Conservation (phyloP, 2,888 invertebrate genomes). For the Serrognathus titanus region DNA sequence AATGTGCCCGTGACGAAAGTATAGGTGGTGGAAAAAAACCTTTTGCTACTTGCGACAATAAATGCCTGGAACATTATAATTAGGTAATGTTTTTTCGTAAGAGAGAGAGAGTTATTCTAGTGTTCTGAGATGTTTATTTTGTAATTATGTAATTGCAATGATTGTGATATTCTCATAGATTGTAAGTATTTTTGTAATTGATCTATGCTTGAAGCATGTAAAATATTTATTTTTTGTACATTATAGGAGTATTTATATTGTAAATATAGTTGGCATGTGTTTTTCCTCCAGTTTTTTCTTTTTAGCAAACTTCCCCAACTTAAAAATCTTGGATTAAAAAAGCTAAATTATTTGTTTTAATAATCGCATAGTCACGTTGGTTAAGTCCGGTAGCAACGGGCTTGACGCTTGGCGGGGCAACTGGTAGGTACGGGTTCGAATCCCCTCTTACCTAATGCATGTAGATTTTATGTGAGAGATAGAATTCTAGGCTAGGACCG, state of each 20-base stretch:
- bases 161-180: conserved; percentile 21
- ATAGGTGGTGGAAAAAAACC: conserved; percentile 12
- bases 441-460: too few species aligned
- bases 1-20: conserved; percentile 33
- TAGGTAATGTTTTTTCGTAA: neutral
- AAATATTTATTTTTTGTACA: conserved; percentile 27
- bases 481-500: too few species aligned
- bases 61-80: neutral
- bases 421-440: too few species aligned
- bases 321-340: too few species aligned
- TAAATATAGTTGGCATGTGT: conserved; percentile 18
- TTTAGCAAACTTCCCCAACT: neutral
- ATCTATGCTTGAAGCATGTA: conserved; percentile 22
- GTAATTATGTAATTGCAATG: conserved; percentile 11
- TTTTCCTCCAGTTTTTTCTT: neutral
- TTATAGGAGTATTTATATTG: conserved; percentile 21
- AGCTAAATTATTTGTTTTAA: too few species aligned
- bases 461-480: too few species aligned
- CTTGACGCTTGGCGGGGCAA: too few species aligned
- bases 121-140: neutral
- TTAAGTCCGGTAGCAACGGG: too few species aligned
- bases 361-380: too few species aligned
- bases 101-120: neutral
- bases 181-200: conserved; percentile 18
- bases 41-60: neutral